A percentile compares a stretch with the other conserved stretches of the same genome.
These are phyloP conservation scores for Cardinalis cardinalis DNA, from an alignment of 2,113 vertebrate species.

Conservation along the genomic window DNA sequence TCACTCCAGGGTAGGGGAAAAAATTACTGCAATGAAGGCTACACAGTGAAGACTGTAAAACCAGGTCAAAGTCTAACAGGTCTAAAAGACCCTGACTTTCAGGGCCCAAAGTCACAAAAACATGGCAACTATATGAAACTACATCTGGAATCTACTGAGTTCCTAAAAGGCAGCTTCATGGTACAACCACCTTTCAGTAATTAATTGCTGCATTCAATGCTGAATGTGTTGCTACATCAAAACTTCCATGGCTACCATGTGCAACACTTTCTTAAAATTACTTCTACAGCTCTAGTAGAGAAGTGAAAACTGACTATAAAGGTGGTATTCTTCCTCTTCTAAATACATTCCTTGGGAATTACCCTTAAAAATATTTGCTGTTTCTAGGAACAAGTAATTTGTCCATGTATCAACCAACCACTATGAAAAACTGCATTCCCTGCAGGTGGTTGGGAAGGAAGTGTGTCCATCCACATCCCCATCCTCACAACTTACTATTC, in stretches of 20 bases:
- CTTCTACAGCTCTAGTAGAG: background rate
- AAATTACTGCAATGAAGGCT: background rate
- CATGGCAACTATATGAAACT: background rate
- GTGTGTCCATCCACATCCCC: background rate
- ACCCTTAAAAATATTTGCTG: background rate
- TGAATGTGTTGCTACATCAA: background rate
- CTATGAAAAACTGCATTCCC: background rate
- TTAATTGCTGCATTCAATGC: background rate
- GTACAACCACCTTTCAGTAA: background rate
- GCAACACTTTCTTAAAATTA: background rate
- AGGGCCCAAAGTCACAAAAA: background rate
- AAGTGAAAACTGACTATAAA: background rate
- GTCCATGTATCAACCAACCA: background rate
- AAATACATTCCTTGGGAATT: background rate
- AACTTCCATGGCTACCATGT: rapidly evolving
- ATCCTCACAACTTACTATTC: background rate
- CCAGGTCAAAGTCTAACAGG: background rate
- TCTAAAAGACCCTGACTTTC: background rate
- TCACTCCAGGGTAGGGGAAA: background rate
- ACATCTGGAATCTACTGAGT: background rate
- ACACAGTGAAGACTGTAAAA: background rate
- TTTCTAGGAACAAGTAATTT: background rate
- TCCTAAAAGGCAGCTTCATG: background rate
- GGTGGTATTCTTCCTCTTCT: background rate
- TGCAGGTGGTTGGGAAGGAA: background rate